Evolutionary conservation across 2,888 invertebrate species (phyloP).

Genomic region (Anoplius nigerrimus): DNA sequence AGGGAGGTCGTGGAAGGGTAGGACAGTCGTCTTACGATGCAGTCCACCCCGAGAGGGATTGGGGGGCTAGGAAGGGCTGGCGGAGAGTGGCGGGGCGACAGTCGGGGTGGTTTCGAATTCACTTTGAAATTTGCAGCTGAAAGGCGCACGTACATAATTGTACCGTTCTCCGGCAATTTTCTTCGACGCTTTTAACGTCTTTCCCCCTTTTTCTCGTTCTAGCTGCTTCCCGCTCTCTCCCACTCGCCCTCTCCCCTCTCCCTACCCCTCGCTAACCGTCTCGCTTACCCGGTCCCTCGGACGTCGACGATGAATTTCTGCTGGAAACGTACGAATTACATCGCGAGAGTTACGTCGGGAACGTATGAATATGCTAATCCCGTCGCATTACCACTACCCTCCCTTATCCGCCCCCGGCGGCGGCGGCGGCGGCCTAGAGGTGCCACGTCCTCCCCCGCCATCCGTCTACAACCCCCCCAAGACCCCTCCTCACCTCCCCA

Average conservation of each 20-base stretch:
- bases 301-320: conserved; percentile 8
- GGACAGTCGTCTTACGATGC: no score
- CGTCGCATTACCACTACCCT: conserved; percentile 1
- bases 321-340: conserved; percentile 15
- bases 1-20: no score
- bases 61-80: no score
- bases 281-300: not conserved
- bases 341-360: conserved; percentile 2
- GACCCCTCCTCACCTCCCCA: not conserved
- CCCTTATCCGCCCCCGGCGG: not conserved
- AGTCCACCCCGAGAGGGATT: no score
- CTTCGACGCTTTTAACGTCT: not conserved
- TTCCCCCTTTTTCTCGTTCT: not conserved
- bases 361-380: conserved; percentile 19
- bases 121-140: conserved; percentile 10
- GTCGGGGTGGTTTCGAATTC: not conserved
- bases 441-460: not conserved
- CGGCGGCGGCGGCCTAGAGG: not conserved
- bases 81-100: not conserved
- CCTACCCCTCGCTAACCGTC: not conserved
- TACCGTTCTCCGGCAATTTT: conserved; percentile 5
- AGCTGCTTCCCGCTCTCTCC: not conserved
- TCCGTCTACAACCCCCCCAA: not conserved
- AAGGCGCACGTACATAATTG: conserved; percentile 11
- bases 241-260: not conserved